phyloP scores from a whole-genome alignment of 2,113 vertebrate species.

The Steatornis caripensis region DNA sequence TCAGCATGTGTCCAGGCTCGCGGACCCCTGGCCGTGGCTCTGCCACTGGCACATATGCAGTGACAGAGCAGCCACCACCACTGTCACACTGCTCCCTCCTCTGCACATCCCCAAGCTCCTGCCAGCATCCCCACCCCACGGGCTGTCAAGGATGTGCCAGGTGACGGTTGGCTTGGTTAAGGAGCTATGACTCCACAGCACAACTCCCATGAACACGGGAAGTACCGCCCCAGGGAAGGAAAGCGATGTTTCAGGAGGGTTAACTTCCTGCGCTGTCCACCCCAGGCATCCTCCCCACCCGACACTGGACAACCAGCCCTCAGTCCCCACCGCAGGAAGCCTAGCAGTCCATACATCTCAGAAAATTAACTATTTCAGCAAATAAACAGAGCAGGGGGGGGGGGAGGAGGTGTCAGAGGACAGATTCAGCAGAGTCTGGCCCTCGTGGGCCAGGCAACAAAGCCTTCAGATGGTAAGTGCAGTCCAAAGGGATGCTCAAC shows the following conservation, averaged over 20 bases:
- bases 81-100: neutral
- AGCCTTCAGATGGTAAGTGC: neutral
- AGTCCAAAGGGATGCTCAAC: neutral
- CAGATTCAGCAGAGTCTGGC: neutral
- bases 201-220: accelerated
- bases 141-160: neutral
- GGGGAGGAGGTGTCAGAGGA: neutral
- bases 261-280: neutral
- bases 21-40: accelerated
- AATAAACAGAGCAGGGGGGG: neutral
- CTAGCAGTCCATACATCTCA: accelerated
- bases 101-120: neutral
- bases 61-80: neutral
- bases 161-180: neutral
- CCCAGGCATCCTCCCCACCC: accelerated
- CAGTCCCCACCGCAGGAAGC: accelerated
- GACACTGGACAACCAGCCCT: neutral
- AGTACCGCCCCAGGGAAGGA: neutral
- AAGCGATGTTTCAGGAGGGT: neutral
- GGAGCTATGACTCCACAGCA: neutral
- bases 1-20: accelerated
- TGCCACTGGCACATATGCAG: accelerated
- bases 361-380: neutral
- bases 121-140: neutral
- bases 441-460: neutral